These are phyloP conservation scores for Calypte anna DNA, from an alignment of 2,113 vertebrate species.

Conservation along the genomic window DNA sequence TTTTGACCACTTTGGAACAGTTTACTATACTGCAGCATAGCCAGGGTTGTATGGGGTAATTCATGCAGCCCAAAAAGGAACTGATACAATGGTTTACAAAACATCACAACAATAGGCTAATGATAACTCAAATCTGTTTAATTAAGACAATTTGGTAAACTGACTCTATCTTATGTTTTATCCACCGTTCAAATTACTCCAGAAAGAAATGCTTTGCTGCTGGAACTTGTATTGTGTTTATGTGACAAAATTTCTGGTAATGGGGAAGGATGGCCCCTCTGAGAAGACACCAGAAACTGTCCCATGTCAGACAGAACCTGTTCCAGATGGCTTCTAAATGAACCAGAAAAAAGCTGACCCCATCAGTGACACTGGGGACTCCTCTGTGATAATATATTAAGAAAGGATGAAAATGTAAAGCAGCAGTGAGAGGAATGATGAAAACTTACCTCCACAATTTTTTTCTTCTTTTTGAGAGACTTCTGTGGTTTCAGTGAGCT, in stretches of 20 bases:
- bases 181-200: not conserved
- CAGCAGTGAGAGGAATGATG: not conserved
- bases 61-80: not conserved
- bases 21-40: not conserved
- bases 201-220: not conserved
- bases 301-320: not conserved
- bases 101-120: not conserved
- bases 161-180: not conserved
- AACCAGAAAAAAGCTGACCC: not conserved
- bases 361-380: not conserved
- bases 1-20: not conserved
- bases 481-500: not conserved
- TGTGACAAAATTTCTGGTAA: not conserved
- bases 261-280: accelerated
- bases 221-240: not conserved
- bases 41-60: not conserved
- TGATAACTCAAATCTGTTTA: not conserved
- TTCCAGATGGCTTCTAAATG: not conserved
- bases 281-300: not conserved
- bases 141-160: not conserved
- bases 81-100: not conserved
- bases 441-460: not conserved
- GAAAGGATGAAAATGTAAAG: not conserved
- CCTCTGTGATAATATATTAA: not conserved
- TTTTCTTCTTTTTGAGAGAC: not conserved